These are phyloP conservation scores for Stigmatopora nigra DNA, from an alignment of 2,113 vertebrate species.

Conservation along the genomic window DNA sequence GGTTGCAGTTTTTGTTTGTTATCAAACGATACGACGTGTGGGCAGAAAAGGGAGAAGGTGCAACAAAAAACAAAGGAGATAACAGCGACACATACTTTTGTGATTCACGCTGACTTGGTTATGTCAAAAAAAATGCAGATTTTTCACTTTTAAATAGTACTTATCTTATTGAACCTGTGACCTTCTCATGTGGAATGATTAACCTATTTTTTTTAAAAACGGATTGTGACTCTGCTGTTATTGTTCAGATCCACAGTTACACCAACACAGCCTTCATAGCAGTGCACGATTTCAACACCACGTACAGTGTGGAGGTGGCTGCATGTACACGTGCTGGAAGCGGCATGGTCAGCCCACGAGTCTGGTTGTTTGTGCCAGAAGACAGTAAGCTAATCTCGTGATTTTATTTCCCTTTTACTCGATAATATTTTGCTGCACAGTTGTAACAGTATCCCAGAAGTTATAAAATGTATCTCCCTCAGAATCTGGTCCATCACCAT, in stretches of 20 bases:
- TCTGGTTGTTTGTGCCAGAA: slow-evolving; percentile 71
- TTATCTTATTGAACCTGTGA: slow-evolving; percentile 1
- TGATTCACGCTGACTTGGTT: slow-evolving; percentile 7
- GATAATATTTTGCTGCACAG: background rate
- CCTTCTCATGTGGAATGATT: slow-evolving; percentile 13
- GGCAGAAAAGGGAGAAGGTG: background rate
- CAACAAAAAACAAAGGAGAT: background rate
- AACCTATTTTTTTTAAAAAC: background rate
- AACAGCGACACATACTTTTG: background rate
- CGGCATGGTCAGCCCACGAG: slow-evolving; percentile 76
- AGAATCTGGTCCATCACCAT: slow-evolving; percentile 60
- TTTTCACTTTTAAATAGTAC: slow-evolving; percentile 10
- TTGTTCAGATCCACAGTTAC: slow-evolving; percentile 58
- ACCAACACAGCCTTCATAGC: slow-evolving; percentile 43
- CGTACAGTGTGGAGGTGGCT: slow-evolving; percentile 78
- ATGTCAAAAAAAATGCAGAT: slow-evolving; percentile 14
- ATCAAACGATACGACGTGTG: background rate
- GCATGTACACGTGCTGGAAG: slow-evolving; percentile 79
- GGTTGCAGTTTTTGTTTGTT: background rate
- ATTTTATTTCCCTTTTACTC: slow-evolving; percentile 28
- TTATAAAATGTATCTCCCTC: slow-evolving; percentile 1
- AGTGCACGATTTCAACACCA: slow-evolving; percentile 73
- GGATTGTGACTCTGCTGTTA: background rate
- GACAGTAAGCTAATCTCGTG: slow-evolving; percentile 66
- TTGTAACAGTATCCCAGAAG: too few species aligned